Percentiles rank a stretch among this genome's conserved stretches.
These are phyloP conservation scores for Rotaria magnacalcarata DNA, from an alignment of 2,888 invertebrate species.

Conservation along the genomic window DNA sequence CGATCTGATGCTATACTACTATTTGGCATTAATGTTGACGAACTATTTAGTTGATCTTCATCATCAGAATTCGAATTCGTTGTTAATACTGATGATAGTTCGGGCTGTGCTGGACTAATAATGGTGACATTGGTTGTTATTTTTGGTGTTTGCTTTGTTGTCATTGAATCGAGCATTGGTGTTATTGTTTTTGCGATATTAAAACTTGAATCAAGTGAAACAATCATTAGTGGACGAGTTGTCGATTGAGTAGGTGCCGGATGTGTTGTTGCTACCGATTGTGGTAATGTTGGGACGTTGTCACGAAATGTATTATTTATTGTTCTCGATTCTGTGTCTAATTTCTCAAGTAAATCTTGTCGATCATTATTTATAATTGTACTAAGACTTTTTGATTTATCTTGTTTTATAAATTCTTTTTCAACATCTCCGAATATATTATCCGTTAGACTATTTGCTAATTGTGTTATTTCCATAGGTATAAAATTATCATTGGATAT, in stretches of 20 bases:
- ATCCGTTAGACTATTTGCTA: neutral
- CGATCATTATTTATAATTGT: too few species aligned
- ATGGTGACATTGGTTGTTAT: neutral
- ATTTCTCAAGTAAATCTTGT: too few species aligned
- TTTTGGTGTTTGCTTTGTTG: neutral
- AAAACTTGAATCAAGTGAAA: neutral
- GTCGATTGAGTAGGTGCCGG: neutral
- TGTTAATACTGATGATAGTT: neutral
- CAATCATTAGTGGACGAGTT: neutral
- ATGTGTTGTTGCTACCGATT: neutral
- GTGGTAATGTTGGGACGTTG: neutral
- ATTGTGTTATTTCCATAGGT: neutral
- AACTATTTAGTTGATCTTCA: neutral
- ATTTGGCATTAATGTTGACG: constrained; percentile 20
- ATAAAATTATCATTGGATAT: neutral
- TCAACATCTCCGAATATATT: neutral
- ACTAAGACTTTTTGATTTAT: neutral
- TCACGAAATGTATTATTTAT: neutral
- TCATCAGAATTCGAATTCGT: neutral
- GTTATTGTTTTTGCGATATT: neutral
- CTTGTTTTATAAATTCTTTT: neutral
- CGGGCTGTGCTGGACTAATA: neutral
- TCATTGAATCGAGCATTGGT: neutral
- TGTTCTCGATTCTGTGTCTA: neutral
- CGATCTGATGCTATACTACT: neutral